Conservation (phyloP, 2,797 vertebrate genomes). For the Podargus strigoides region DNA sequence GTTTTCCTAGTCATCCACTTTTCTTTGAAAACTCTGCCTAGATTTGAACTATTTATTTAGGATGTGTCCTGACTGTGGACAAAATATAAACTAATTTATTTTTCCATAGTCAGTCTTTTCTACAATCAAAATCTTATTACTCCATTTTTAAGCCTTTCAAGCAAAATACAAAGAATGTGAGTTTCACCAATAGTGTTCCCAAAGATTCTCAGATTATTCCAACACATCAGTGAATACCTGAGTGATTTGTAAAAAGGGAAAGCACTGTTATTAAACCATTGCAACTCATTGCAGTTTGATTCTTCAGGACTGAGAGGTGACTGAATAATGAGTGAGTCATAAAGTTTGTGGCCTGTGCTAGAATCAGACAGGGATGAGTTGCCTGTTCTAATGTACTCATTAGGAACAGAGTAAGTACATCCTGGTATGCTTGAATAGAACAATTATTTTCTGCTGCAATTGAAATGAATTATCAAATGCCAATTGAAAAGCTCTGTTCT, state of each 20-base stretch:
- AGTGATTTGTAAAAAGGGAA: background rate
- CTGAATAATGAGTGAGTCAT: conserved; percentile 39
- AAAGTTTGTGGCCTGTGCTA: conserved; percentile 56
- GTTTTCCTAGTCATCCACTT: background rate
- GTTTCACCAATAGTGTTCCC: background rate
- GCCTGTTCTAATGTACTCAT: conserved; percentile 45
- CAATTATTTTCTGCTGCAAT: conserved; percentile 42
- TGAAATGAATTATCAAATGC: conserved; percentile 55
- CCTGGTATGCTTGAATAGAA: conserved; percentile 35
- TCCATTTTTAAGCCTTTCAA: background rate
- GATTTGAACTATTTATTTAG: background rate
- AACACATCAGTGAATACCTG: background rate
- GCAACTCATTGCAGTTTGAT: background rate
- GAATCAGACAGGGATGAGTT: conserved; percentile 49
- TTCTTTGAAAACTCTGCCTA: background rate
- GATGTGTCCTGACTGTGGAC: background rate
- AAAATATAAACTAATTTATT: background rate
- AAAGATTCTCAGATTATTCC: background rate
- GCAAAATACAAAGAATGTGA: background rate
- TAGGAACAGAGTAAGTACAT: conserved; percentile 36
- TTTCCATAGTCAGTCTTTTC: background rate
- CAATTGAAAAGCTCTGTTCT: conserved; percentile 36
- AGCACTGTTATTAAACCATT: background rate
- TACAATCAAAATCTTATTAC: background rate
- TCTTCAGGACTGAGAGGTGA: background rate